Evolutionary conservation across 2,888 invertebrate genomes (phyloP), one percentile per base, ranked within the genome.

Genomic region (Priocnemis perturbator): DNA sequence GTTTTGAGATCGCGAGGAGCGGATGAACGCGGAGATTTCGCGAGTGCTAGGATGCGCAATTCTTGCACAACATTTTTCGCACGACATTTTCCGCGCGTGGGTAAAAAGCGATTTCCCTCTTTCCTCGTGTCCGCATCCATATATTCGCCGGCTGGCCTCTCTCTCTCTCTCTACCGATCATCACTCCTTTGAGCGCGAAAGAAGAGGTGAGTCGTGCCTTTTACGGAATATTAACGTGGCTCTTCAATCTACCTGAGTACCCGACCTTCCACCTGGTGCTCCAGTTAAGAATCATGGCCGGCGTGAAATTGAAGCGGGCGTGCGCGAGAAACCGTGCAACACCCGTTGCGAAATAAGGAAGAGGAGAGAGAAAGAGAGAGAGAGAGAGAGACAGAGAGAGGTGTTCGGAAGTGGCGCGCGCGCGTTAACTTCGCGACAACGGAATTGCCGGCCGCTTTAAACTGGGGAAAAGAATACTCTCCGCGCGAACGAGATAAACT

Each of bases 171-270:
- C 47, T 59, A 37, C 45, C 37, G 37, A 37, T 37, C 37, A 11
- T 11, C 7, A 37, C 37, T 37, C 37, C 37, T 37, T 37, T 37
- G 37, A 37, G 37, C 37, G 37, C 37, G 37, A 11, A 11, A 37
- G 11, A 37, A 45, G 61, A 21, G 45, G 52, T 23, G 59, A 60
- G 57, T n/a, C 59, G 67, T 44, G 53, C 64, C 69, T 72, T 76
- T 69, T 53, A 60, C 64, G n/a, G 72, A 72, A 75, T 75, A 72
- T 76, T 75, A 76, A 76, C 73, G 57, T 45, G 52, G n/a, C 53
- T 57, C 63, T 63, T 55, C 65, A 53, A 67, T 63, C 60, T 67
- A 56, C 64, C 63, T 30, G 64, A 48, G 66, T 63, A 26, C 60
- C 50, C 17, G 73, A 74, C 73, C 73, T 73, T 69, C 69, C 64